phyloP scores from a whole-genome alignment of 2,888 invertebrate species.

The Eledona agricola region DNA sequence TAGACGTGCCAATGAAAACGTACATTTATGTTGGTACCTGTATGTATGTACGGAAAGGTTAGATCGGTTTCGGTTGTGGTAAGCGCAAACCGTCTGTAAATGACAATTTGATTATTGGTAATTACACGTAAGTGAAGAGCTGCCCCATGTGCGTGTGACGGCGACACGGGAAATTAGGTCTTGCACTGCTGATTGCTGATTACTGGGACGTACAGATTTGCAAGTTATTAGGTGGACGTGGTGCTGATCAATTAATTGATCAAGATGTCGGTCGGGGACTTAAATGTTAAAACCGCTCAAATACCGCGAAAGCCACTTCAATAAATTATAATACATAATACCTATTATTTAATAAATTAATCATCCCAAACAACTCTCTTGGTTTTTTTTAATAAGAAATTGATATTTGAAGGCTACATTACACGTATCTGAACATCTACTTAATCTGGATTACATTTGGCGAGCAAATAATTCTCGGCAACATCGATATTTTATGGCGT shows the following conservation, averaged over 20 bases:
- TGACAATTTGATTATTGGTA: constrained; percentile 39
- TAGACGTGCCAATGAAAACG: constrained; percentile 28
- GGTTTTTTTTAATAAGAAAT: no score
- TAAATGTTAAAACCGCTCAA: no score
- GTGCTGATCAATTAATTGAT: constrained; percentile 2
- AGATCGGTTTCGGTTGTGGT: constrained; percentile 27
- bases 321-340: no score
- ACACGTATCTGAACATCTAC: no score
- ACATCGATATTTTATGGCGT: no score
- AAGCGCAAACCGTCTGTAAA: constrained; percentile 32
- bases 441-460: no score
- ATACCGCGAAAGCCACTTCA: no score
- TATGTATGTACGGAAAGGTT: constrained; percentile 14
- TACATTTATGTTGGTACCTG: constrained; percentile 20
- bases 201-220: constrained; percentile 22
- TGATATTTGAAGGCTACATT: no score
- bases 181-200: constrained; percentile 25
- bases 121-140: constrained; percentile 33
- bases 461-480: no score
- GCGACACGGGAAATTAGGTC: constrained; percentile 32
- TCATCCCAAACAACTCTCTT: no score
- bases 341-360: no score
- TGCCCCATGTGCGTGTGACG: constrained; percentile 27
- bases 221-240: constrained; percentile 15
- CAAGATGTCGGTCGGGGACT: neutral